A percentile compares a stretch with the other conserved stretches of the same genome.
Conservation (phyloP, 2,797 vertebrate genomes). For the Acanthis flammea region DNA sequence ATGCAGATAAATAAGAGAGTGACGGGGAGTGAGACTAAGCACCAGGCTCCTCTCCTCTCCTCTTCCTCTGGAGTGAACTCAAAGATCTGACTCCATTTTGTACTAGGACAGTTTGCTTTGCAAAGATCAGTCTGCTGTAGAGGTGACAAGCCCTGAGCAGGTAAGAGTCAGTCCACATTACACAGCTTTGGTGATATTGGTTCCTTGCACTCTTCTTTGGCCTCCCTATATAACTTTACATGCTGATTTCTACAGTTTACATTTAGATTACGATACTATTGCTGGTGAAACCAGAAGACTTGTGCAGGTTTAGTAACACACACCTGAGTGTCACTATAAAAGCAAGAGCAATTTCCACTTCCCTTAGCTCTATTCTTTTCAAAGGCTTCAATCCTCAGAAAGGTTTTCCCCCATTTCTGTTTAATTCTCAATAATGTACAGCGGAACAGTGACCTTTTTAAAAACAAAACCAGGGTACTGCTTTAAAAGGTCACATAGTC, state of each 20-base stretch:
- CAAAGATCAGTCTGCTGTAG: neutral
- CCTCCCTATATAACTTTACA: neutral
- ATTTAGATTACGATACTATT: neutral
- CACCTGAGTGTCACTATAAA: neutral
- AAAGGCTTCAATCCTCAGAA: neutral
- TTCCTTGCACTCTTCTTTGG: neutral
- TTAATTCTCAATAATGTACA: neutral
- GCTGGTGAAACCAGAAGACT: neutral
- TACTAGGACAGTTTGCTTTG: neutral
- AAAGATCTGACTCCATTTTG: neutral
- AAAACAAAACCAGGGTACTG: conserved; percentile 1
- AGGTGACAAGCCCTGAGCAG: neutral
- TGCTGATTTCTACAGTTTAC: neutral
- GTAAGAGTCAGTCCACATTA: neutral
- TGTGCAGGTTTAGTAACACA: neutral
- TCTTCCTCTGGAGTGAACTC: neutral
- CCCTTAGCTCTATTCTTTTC: neutral
- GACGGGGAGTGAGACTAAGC: neutral
- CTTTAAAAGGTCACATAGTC: conserved; percentile 2
- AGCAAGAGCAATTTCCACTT: neutral
- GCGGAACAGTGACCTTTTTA: neutral
- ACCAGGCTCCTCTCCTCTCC: neutral
- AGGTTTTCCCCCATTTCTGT: neutral
- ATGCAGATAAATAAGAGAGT: neutral
- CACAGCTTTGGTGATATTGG: neutral